Base-by-base conservation (phyloP, 2,888 invertebrate genomes). In the Leptopterna dolabrata region DNA sequence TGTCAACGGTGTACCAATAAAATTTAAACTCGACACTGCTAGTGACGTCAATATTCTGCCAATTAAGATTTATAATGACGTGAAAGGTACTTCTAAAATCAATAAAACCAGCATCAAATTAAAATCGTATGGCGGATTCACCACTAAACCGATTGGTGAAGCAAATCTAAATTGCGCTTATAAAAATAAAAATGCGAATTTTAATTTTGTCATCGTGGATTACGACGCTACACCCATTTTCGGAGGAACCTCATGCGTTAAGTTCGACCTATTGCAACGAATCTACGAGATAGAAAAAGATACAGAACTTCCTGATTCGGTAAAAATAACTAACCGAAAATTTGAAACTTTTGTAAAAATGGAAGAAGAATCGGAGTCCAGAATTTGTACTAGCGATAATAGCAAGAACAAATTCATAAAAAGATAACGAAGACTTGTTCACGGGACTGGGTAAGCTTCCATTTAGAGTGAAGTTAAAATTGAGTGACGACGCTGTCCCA, bases 1-100 rank as follows among this genome's bases (percentile, higher is more conserved):
- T 9, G 27, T 71, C 30, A 29, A 30, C 24, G 30, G 30, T 9
- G 9, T 51, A 16, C 51, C 51, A 13, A 19, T 76, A 16, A 9
- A n/a, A 76, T 76, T 76, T 43, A 76, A 76, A 43, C 41, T 76
- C 11, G 76, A 76, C n/a, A n/a, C n/a, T n/a, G n/a, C n/a, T n/a
- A n/a, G n/a, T n/a, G n/a, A n/a, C n/a, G n/a, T n/a, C n/a, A 76
- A 76, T n/a, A 76, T 76, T 76, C 43, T 76, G 41, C 76, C 76
- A 36, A 4, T 41, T 2, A 41, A 36, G 19, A 36, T 76, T 11
- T 76, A 36, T n/a, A 36, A 76, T 36, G 30, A 36, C 9, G 24
- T 76, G 6, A 76, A 76, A 30, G 13, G 29, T 36, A 41, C 19
- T 9, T 24, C 41, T 41, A 19, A 41, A 30, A 36, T 76, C 7